Evolutionary conservation across 1,140 invertebrate species (phyloP).

Genomic region (Pseudomyrmex concolor): DNA sequence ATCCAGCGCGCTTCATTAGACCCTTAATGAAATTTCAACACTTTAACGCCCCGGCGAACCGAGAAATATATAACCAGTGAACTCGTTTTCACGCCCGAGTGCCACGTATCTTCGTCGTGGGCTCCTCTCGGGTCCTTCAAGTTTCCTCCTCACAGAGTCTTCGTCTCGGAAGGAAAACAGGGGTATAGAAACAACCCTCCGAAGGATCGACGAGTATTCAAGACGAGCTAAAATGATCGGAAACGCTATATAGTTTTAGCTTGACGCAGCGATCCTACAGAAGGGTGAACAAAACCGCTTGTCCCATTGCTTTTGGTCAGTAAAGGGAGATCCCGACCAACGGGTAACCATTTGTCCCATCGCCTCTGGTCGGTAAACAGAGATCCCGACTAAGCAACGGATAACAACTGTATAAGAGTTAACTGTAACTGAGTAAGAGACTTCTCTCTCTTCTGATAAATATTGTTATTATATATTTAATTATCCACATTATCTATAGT

Average conservation of each 20-base stretch:
- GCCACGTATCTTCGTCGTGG: conserved; percentile 71
- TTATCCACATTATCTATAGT: too few species aligned
- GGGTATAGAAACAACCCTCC: conserved; percentile 63
- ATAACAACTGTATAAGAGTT: conserved; percentile 56
- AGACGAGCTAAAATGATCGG: conserved; percentile 44
- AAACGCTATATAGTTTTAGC: conserved; percentile 10
- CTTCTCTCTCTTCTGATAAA: too few species aligned
- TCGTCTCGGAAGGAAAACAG: conserved; percentile 72
- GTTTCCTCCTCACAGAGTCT: conserved; percentile 56
- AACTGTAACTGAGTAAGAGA: too few species aligned
- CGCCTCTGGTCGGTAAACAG: conserved; percentile 62
- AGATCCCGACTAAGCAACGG: conserved; percentile 8
- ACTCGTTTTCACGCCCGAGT: conserved; percentile 79
- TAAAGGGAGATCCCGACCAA: conserved; percentile 56
- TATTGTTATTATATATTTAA: too few species aligned
- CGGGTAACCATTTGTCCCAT: conserved; percentile 46
- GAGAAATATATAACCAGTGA: conserved; percentile 81
- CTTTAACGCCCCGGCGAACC: conserved; percentile 76
- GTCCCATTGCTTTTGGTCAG: conserved; percentile 28
- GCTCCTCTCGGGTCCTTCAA: conserved; percentile 63
- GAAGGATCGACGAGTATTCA: conserved; percentile 59
- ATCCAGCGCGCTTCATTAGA: conserved; percentile 77
- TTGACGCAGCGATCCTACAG: conserved; percentile 68
- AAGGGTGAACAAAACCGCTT: conserved; percentile 61
- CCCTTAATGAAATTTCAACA: conserved; percentile 79